Base-by-base conservation (phyloP, 2,888 invertebrate species). In the Amphiduros pacificus region DNA sequence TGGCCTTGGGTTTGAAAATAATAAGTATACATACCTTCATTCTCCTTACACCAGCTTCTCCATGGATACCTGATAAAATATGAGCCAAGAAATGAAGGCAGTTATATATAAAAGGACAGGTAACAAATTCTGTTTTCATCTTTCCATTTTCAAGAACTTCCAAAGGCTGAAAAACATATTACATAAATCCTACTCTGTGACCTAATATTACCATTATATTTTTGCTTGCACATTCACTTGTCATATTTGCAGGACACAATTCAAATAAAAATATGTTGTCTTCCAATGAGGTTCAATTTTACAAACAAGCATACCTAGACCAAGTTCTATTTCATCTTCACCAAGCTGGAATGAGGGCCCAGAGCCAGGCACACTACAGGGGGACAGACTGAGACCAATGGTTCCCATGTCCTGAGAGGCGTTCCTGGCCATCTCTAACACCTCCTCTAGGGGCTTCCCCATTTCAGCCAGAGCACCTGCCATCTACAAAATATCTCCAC, bases 401-500 rank as follows among this genome's bases (percentile, higher is more conserved):
- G 91, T 91, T 0, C 88, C 88, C 84, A 88, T 85, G 48, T 57
- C 55, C 0, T 24, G 6, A 32, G 22, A 48, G 3, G 77, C 74
- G 41, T 74, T 67, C 36, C 72, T 73, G 27, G 60, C 51, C 2
- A 57, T 26, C 2, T 41, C n/a, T 2, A 53, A 73, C 17, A 92
- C 89, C 31, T 88, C 86, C 0, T 83, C 76, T 61, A 92, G 75
- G 29, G 84, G 81, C 60, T 82, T 85, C 0, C 88, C 88, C 62
- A 84, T 83, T 64, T 87, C 87, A 0, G 91, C 87, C 86, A 93
- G 84, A 0, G 90, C 91, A 20, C 92, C 92, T 53, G 90, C 89
- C 66, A 93, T 86, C 89, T 89, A 85, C 40, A 79, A 56, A 24
- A 29, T 29, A 28, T 26, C 20, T 51, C 4, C 27, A 6, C 22